Evolutionary conservation across 1,140 invertebrate genomes (phyloP), one percentile per base, ranked within the genome.

Genomic region (Araneus ventricosus): DNA sequence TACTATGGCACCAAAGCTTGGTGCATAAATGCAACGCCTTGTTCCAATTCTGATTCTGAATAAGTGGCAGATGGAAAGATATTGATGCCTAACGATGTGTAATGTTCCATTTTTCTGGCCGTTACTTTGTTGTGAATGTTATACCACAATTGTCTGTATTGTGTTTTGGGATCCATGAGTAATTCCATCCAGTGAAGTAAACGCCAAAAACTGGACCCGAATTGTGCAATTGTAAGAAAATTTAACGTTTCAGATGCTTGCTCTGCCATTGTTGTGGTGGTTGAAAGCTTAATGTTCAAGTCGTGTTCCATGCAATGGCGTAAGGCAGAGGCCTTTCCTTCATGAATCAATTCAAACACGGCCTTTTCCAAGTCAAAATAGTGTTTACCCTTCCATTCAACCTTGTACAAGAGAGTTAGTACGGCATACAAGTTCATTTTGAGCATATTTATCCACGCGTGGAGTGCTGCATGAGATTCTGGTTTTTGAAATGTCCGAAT

Each of bases 111-210:
- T 61, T 24, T 22, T 3, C 2, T 61, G 7, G 82, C 41, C 3
- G 2, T 85, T 5, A 85, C 41, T 24, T 52, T 27, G n/a, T 85
- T 85, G 37, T 85, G 82, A 52, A 85, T 52, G 10, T 57, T 30
- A 85, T 45, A 85, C 82, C 82, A 85, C 20, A 85, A 24, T 5
- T 45, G 24, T 30, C 22, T 2, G 24, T 52, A 52, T 8, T 41
- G n/a, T 27, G 39, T 57, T 5, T 24, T 22, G 5, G 4, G 3
- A n/a, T 87, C 85, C 45, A 59, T 61, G n/a, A 52, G 52, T 61
- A 61, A 52, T 0, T 52, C 85, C 85, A 87, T 87, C 85, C 85
- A 87, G 27, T 87, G 85, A 4, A 87, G 45, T 37, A 87, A 52
- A 2, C 85, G 52, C 85, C 85, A 87, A 61, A 57, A 87, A 34